phyloP scores from a whole-genome alignment of 2,113 vertebrate species.

The Pandion haliaetus region DNA sequence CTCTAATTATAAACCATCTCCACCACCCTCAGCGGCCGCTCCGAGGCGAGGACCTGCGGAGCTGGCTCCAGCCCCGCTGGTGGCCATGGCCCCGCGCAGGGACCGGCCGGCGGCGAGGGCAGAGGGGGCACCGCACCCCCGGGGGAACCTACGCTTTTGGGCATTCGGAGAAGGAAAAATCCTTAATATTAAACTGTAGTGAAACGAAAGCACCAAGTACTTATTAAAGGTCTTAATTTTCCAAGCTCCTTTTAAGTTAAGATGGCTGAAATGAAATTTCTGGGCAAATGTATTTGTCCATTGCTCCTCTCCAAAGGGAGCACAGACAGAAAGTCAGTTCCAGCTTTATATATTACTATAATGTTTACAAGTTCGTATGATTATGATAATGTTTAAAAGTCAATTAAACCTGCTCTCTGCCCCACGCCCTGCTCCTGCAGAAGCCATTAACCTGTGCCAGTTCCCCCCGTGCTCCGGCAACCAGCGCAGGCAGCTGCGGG shows the following conservation, averaged over 20 bases:
- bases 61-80: not conserved
- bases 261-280: not conserved
- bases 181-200: not conserved
- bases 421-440: not conserved
- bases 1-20: constrained; percentile 24
- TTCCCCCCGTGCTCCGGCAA: rapidly evolving
- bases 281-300: not conserved
- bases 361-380: not conserved
- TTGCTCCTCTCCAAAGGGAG: not conserved
- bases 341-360: not conserved
- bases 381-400: not conserved
- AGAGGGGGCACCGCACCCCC: not conserved
- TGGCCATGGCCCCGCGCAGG: not conserved
- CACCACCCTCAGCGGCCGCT: not conserved
- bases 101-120: not conserved
- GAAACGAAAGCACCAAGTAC: not conserved
- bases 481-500: not conserved
- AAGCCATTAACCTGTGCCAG: not conserved
- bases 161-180: not conserved
- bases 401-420: not conserved
- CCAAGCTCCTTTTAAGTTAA: not conserved
- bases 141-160: not conserved
- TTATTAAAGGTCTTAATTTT: constrained; percentile 21
- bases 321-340: not conserved
- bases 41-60: not conserved